Conservation (phyloP, 1,140 invertebrate genomes). For the Drosophila kohkoa region DNA sequence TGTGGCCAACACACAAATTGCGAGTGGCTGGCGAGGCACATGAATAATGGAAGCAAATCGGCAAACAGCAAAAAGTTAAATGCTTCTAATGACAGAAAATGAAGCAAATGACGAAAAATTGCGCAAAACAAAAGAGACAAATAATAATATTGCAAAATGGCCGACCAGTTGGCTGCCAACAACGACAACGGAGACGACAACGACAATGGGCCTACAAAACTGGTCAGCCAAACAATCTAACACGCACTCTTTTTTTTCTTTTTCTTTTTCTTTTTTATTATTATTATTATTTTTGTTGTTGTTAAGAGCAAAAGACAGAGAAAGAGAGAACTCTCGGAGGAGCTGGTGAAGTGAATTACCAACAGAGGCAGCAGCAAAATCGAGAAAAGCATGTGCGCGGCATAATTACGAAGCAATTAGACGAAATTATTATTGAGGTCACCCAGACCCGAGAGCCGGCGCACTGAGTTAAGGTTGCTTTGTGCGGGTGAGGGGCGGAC, state of each 20-base stretch:
- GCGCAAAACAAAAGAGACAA: slow-evolving; percentile 79
- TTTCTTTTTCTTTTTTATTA: background rate
- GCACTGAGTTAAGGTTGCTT: background rate
- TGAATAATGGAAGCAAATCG: slow-evolving; percentile 77
- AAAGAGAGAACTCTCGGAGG: slow-evolving; percentile 23
- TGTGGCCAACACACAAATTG: slow-evolving; percentile 35
- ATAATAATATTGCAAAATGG: slow-evolving; percentile 78
- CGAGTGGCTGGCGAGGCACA: slow-evolving; percentile 43
- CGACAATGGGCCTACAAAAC: slow-evolving; percentile 9
- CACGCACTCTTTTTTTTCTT: slow-evolving; percentile 16
- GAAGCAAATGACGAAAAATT: slow-evolving; percentile 80
- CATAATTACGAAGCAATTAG: slow-evolving; percentile 83
- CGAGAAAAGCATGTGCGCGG: slow-evolving; percentile 79
- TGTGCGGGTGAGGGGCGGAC: background rate
- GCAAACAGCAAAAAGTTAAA: slow-evolving; percentile 80
- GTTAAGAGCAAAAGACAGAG: too few relatives aligned
- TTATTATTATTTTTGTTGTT: too few relatives aligned
- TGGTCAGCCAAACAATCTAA: slow-evolving; percentile 20
- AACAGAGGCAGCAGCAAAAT: slow-evolving; percentile 57
- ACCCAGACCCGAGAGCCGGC: slow-evolving; percentile 24
- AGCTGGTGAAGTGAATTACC: slow-evolving; percentile 64
- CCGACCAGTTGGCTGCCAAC: slow-evolving; percentile 35
- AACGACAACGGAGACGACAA: slow-evolving; percentile 15
- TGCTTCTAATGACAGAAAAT: slow-evolving; percentile 81
- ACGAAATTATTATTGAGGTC: slow-evolving; percentile 82